phyloP scores from a whole-genome alignment of 2,113 vertebrate species.

The Archilochus colubris region DNA sequence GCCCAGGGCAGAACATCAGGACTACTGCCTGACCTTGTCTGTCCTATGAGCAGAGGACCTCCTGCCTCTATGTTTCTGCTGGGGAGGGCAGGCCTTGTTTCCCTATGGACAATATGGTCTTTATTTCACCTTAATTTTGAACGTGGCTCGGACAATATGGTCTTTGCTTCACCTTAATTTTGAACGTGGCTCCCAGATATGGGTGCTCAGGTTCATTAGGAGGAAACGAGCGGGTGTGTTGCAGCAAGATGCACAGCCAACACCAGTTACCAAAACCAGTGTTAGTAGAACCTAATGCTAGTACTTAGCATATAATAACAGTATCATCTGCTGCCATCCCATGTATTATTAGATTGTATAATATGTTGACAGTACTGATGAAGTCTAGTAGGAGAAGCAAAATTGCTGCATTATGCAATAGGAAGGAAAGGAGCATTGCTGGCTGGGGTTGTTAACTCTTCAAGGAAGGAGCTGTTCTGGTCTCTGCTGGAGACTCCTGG shows the following conservation, averaged over 20 bases:
- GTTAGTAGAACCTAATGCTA: no score
- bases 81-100: neutral
- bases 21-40: fast-evolving
- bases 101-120: neutral
- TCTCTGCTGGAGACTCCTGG: neutral
- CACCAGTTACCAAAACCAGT: neutral
- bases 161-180: neutral
- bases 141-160: neutral
- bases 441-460: neutral
- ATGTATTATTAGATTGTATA: neutral
- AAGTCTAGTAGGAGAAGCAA: neutral
- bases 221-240: neutral
- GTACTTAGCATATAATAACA: neutral
- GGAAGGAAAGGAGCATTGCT: neutral
- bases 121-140: neutral
- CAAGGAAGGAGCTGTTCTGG: neutral
- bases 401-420: neutral
- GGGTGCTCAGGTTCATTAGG: neutral
- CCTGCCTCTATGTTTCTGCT: neutral
- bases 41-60: neutral
- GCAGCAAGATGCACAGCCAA: neutral
- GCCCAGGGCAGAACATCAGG: neutral
- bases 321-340: neutral
- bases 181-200: neutral
- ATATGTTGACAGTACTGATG: neutral